Base-by-base conservation (phyloP, 2,888 invertebrate species). In the Amphipyra tragopoginis region DNA sequence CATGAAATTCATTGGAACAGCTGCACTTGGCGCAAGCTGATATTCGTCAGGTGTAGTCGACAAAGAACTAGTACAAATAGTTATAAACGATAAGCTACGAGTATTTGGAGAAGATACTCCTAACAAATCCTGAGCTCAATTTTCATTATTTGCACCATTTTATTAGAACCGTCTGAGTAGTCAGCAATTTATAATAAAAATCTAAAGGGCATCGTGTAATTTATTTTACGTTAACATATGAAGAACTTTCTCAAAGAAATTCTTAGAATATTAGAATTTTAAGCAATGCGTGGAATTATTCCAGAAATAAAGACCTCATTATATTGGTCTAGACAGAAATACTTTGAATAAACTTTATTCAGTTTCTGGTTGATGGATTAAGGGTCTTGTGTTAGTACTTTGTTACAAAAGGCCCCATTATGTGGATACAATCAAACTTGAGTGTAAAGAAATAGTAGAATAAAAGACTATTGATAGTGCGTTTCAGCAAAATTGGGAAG, bases 351-450 rank as follows among this genome's bases (percentile, higher is more conserved):
- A 64, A 52, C 33, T 54, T 49, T 34, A 33, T 60, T 50, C 34
- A 42, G 29, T 48, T 61, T 65, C 45, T 58, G 43, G 49, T 29
- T 72, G 66, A 55, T 40, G 43, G 43, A 65, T 58, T 58, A 53
- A 29, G 40, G 51, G 15, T 9, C 26, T 33, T 44, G 39, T 15
- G 29, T 58, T 55, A 50, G 34, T 55, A 7, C 29, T 29, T 29
- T 29, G 4, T 4, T 43, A 65, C 45, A 72, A 75, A 70, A 49
- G 48, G 13, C 7, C 8, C n/a, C 29, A 47, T 64, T 58, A 49
- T 26, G 43, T 44, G 15, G 39, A 72, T 52, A 57, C 42, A n/a
- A 39, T 29, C 15, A 4, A 49, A 57, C 11, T 38, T 50, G 21
- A 5, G 43, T 54, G 15, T 29, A 15, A 55, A 64, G 43, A 57